phyloP scores from a whole-genome alignment of 1,140 invertebrate genomes.

The Papilio machaon region DNA sequence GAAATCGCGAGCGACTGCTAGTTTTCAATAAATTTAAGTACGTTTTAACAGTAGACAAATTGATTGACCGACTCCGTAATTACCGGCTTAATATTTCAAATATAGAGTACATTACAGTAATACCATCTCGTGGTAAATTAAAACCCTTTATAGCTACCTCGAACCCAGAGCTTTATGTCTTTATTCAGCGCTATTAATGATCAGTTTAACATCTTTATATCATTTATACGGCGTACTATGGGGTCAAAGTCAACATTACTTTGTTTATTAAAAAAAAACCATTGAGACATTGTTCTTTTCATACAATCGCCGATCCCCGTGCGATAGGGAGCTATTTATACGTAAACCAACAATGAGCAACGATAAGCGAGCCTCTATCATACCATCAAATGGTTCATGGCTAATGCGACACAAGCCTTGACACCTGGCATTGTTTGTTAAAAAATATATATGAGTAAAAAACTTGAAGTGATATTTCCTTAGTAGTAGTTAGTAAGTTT shows the following conservation, averaged over 20 bases:
- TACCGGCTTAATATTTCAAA: too few species aligned
- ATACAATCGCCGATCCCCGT: constrained; percentile 23
- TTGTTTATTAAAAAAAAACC: constrained; percentile 1
- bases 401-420: constrained; percentile 27
- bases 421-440: constrained; percentile 10
- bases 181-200: neutral
- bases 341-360: constrained; percentile 19
- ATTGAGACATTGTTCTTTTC: constrained; percentile 23
- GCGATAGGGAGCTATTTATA: constrained; percentile 27
- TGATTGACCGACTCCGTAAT: too few species aligned
- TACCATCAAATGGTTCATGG: constrained; percentile 33
- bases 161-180: neutral
- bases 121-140: neutral
- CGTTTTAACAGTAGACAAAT: too few species aligned
- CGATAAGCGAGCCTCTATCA: constrained; percentile 25
- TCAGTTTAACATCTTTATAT: neutral
- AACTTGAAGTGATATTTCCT: constrained; percentile 8
- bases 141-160: neutral
- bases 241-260: neutral
- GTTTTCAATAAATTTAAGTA: too few species aligned
- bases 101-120: too few species aligned
- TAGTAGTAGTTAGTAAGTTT: neutral
- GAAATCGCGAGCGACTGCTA: too few species aligned
- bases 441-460: neutral
- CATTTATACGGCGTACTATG: neutral